phyloP scores from a whole-genome alignment of 1,140 invertebrate species.

The Ganaspis sp. region DNA sequence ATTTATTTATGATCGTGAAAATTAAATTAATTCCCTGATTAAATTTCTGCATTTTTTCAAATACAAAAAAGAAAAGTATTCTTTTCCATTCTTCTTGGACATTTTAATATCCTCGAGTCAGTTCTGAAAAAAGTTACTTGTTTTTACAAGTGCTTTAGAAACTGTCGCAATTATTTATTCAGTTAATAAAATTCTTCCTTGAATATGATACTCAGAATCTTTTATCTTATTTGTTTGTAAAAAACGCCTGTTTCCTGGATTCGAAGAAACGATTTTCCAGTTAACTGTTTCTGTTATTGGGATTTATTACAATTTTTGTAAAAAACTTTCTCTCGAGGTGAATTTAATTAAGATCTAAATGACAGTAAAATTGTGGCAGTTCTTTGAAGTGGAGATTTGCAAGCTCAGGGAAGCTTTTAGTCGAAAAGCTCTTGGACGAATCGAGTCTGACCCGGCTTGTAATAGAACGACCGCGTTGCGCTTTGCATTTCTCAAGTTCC shows the following conservation, averaged over 20 bases:
- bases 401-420: slow-evolving; percentile 10
- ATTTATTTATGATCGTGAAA: no score
- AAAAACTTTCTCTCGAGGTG: no score
- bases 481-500: slow-evolving; percentile 33
- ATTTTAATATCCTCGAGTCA: no score
- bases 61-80: no score
- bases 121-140: no score
- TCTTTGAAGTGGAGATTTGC: neutral
- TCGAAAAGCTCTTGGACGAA: slow-evolving; percentile 22
- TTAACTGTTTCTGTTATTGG: neutral
- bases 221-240: neutral
- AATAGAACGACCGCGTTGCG: slow-evolving; percentile 28
- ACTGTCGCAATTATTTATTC: no score
- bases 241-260: neutral
- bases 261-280: neutral
- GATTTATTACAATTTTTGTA: neutral
- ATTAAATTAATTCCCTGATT: no score
- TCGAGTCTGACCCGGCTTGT: slow-evolving; percentile 21
- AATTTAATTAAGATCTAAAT: neutral
- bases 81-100: no score
- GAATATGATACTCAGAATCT: neutral
- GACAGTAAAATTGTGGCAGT: neutral
- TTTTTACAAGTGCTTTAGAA: no score
- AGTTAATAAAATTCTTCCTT: no score
- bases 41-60: no score